A percentile compares a stretch with the other conserved stretches of the same genome.
Evolutionary conservation across 2,113 vertebrate species (phyloP).

Genomic region (Aepyceros melampus): DNA sequence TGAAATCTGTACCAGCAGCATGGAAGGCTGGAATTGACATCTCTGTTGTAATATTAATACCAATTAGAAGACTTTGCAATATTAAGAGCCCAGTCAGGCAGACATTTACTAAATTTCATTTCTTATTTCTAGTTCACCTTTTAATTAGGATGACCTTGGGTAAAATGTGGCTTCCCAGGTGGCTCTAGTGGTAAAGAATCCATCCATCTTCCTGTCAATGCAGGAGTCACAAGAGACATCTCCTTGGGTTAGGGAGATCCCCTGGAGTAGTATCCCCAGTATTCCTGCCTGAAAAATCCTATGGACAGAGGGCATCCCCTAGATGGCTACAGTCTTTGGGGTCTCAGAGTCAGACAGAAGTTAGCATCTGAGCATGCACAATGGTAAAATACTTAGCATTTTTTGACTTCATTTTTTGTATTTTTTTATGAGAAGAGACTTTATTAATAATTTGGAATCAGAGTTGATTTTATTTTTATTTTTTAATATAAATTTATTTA

Average conservation of each 20-base stretch:
- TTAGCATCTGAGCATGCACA: background rate
- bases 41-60: slow-evolving; percentile 53
- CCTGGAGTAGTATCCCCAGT: background rate
- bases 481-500: too few species aligned
- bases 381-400: background rate
- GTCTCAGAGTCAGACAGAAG: background rate
- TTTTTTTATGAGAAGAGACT: too few species aligned
- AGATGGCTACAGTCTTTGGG: background rate
- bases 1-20: slow-evolving; percentile 17
- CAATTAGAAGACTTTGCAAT: slow-evolving; percentile 28
- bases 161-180: background rate
- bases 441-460: too few species aligned
- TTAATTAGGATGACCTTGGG: background rate
- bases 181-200: background rate
- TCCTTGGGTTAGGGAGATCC: background rate
- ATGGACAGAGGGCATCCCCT: background rate
- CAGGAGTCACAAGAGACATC: background rate
- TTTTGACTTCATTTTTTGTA: background rate
- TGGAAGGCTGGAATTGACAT: background rate
- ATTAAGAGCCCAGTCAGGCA: background rate
- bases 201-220: background rate
- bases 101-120: background rate
- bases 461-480: too few species aligned
- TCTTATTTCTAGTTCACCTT: slow-evolving; percentile 8
- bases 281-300: background rate